phyloP scores from a whole-genome alignment of 2,113 vertebrate species.

The Eulemur macaco region DNA sequence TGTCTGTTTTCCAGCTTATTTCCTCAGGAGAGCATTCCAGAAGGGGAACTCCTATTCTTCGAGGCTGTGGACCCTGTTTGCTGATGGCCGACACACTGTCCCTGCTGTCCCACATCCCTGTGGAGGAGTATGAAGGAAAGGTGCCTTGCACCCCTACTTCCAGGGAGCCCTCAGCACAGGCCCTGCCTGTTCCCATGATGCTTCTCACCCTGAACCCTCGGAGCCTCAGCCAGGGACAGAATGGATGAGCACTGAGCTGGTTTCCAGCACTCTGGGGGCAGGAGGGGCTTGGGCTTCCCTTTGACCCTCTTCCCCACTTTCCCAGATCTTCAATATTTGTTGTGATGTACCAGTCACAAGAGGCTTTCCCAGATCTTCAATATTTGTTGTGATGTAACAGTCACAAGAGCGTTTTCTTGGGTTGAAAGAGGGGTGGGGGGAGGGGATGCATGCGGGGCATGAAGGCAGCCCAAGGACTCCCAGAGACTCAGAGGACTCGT shows the following conservation, averaged over 20 bases:
- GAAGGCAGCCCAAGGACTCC: constrained; percentile 52
- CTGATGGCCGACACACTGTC: constrained; percentile 39
- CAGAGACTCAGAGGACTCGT: not conserved
- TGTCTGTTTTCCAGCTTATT: constrained; percentile 62
- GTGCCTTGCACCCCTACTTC: constrained; percentile 33
- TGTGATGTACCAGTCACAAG: constrained; percentile 60
- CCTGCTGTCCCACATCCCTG: not conserved
- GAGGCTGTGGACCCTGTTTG: constrained; percentile 46
- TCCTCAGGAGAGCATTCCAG: constrained; percentile 51
- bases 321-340: constrained; percentile 60
- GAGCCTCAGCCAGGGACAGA: not conserved
- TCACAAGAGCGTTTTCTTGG: constrained; percentile 53
- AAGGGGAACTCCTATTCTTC: constrained; percentile 14
- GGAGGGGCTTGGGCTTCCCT: constrained; percentile 30
- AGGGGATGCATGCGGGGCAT: constrained; percentile 48
- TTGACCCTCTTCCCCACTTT: constrained; percentile 41
- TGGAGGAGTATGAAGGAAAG: constrained; percentile 54
- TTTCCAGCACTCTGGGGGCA: constrained; percentile 46
- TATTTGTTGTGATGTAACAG: constrained; percentile 68
- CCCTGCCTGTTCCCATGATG: constrained; percentile 3
- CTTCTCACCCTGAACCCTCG: constrained; percentile 35
- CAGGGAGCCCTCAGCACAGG: constrained; percentile 41
- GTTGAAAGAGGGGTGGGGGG: constrained; percentile 28
- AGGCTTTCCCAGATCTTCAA: constrained; percentile 55
- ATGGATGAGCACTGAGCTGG: constrained; percentile 43